These are phyloP conservation scores for Sphinx pinastri DNA, from an alignment of 2,888 invertebrate species.

Conservation along the genomic window DNA sequence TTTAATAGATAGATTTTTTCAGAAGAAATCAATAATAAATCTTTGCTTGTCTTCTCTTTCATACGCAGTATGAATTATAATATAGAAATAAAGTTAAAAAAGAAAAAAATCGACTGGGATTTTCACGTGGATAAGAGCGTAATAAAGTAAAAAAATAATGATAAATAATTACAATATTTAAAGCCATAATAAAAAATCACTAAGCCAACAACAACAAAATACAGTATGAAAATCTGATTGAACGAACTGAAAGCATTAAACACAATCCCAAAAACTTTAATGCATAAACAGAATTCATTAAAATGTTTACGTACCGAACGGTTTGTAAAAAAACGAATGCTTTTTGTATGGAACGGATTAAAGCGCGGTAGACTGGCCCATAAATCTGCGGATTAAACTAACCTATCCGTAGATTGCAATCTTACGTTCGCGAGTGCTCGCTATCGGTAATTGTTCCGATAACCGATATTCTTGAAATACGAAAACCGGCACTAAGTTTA, in stretches of 20 bases:
- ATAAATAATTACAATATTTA: too few species aligned
- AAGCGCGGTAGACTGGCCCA: slow-evolving; percentile 68
- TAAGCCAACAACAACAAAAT: too few species aligned
- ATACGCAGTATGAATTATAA: too few species aligned
- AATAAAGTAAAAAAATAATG: too few species aligned
- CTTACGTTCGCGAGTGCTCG: slow-evolving; percentile 63
- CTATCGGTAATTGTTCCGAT: slow-evolving; percentile 77
- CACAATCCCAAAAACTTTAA: neutral
- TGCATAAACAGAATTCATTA: slow-evolving; percentile 18
- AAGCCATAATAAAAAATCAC: too few species aligned
- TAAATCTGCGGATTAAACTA: slow-evolving; percentile 79
- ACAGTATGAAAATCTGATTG: too few species aligned
- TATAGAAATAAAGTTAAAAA: too few species aligned
- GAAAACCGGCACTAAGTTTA: slow-evolving; percentile 36
- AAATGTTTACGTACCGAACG: slow-evolving; percentile 28
- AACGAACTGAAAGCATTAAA: neutral
- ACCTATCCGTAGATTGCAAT: slow-evolving; percentile 77
- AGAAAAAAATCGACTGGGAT: too few species aligned
- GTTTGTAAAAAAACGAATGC: slow-evolving; percentile 27
- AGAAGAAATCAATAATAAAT: too few species aligned
- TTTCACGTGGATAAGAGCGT: too few species aligned
- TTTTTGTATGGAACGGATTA: slow-evolving; percentile 69
- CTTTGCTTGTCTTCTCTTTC: too few species aligned
- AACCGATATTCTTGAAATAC: slow-evolving; percentile 65
- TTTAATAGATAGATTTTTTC: too few species aligned